Evolutionary conservation across 2,888 invertebrate genomes (phyloP), one percentile per base, ranked within the genome.

Genomic region (Nomada hirtipes): DNA sequence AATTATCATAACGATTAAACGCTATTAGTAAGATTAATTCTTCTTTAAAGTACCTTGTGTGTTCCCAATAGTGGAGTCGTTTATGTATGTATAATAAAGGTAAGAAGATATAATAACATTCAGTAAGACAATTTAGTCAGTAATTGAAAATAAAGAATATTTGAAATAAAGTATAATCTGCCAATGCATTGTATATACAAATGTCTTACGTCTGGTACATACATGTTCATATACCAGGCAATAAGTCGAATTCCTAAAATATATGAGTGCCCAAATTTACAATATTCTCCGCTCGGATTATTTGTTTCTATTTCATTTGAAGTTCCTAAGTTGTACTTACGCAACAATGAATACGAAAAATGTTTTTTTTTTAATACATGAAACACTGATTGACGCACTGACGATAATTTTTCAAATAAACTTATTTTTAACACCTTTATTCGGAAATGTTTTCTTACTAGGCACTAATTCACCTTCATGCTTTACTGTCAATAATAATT

Each of bases 31-130:
- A 47, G 44, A 52, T 72, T 67, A 47, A 47, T 10, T 23, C 15
- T 63, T 55, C 44, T 44, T 75, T 72, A 55, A 81, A 79, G 42
- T 80, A 72, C 47, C 65, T 80, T 26, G 47, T 72, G 64, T 80
- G 72, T 83, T 83, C 74, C 83, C 82, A 75, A 80, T 44, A 52
- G 68, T 72, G 61, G 50, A 76, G 53, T 69, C 50, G 64, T 42
- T 71, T 67, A 4, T 64, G 60, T 74, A 4, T 59, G 60, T 74
- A 73, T 23, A 75, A 78, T 44, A 79, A 73, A n/a, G 4, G 10
- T 55, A 61, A 44, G 44, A 78, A 74, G 60, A 72, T 73, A 15
- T 53, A 61, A 67, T 36, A 59, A 18, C 18, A 29, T 44, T 20
- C 23, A 71, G 60, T 18, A 53, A 55, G 7, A 69, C 18, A 50